Evolutionary conservation across 2,888 invertebrate species (phyloP).

Genomic region (Pandemis heparana): DNA sequence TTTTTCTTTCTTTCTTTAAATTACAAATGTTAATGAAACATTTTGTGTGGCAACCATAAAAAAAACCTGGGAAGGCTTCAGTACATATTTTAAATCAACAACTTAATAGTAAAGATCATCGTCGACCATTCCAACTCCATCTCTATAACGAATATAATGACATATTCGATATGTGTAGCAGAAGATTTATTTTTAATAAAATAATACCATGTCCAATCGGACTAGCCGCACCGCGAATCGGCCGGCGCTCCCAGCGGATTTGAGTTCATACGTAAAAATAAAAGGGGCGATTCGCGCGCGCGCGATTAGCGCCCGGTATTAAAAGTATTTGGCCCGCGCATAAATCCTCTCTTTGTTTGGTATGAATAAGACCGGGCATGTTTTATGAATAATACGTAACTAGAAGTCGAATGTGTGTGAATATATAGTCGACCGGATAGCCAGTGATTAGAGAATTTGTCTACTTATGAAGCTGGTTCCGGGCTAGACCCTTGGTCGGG

Average conservation of each 20-base stretch:
- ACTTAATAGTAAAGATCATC: too few relatives aligned
- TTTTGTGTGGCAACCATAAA: too few relatives aligned
- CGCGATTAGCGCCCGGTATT: constrained; percentile 42
- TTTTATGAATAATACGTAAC: not conserved
- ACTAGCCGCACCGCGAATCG: not conserved
- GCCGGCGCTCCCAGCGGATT: constrained; percentile 24
- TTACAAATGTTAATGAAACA: too few relatives aligned
- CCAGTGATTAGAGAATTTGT: too few relatives aligned
- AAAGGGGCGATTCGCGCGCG: constrained; percentile 41
- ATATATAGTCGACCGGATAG: not conserved
- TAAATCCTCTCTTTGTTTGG: constrained; percentile 41
- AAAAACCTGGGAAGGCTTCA: too few relatives aligned
- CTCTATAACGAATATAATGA: too few relatives aligned
- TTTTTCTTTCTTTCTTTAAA: too few relatives aligned
- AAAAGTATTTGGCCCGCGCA: constrained; percentile 41
- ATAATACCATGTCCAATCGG: constrained; percentile 7
- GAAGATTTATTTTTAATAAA: not conserved
- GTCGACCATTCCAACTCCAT: too few relatives aligned
- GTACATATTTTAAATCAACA: too few relatives aligned
- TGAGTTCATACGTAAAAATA: constrained; percentile 43
- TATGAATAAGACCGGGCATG: constrained; percentile 22
- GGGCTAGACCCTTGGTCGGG: too few relatives aligned
- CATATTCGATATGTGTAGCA: too few relatives aligned
- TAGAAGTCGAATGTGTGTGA: not conserved
- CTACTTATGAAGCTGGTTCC: too few relatives aligned